Evolutionary conservation across 2,797 vertebrate genomes (phyloP).

Genomic region (Sciurus vulgaris): DNA sequence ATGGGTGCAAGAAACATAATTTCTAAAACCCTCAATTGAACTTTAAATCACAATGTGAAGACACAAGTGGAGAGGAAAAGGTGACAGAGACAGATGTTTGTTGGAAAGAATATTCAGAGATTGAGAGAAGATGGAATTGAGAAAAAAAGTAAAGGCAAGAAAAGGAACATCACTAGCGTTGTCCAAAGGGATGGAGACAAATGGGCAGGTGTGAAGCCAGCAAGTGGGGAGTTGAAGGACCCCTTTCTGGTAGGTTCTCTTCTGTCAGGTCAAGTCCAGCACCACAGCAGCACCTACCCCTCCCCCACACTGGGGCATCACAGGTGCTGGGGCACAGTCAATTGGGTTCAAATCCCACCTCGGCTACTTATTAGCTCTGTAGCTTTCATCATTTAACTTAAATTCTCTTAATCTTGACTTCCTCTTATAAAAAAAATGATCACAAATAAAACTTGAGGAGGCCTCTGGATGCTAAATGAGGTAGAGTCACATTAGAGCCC

Average conservation of each 20-base stretch:
- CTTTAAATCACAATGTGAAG: background rate
- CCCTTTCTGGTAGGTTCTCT: background rate
- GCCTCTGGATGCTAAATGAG: conserved; percentile 25
- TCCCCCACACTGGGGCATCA: rapidly evolving
- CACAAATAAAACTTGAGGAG: background rate
- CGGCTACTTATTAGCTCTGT: background rate
- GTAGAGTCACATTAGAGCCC: conserved; percentile 3
- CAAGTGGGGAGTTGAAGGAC: background rate
- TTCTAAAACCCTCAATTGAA: background rate
- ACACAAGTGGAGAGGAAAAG: background rate
- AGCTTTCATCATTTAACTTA: background rate
- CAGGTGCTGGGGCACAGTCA: rapidly evolving
- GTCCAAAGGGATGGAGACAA: background rate
- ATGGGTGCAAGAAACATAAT: background rate
- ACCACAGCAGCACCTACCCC: background rate
- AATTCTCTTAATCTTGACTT: background rate
- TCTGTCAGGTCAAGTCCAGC: too few relatives aligned
- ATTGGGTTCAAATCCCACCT: background rate
- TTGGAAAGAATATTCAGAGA: background rate
- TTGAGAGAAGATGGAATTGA: background rate
- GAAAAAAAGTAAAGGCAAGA: background rate
- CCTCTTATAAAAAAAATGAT: background rate
- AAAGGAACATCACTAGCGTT: background rate
- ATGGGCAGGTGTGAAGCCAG: background rate
- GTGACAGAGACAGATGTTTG: background rate